Evolutionary conservation across 2,888 invertebrate genomes (phyloP), one percentile per base, ranked within the genome.

Genomic region (Synergus japonicus): DNA sequence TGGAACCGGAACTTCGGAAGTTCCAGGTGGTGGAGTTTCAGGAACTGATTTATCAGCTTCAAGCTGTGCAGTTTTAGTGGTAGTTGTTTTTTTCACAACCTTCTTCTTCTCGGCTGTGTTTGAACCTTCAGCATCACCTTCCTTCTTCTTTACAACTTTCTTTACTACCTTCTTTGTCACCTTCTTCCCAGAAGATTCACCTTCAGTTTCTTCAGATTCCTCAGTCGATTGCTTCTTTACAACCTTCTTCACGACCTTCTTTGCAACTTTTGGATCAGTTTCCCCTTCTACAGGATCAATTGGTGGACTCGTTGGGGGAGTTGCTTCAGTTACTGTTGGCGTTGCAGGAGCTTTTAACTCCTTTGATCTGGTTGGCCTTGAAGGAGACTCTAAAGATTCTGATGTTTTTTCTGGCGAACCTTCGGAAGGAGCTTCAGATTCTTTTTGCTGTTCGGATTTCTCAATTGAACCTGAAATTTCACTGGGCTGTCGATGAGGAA

Each of bases 151-250:
- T 1, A 84, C 77, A 10, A 87, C 85, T 84, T 94, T 94, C 87
- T 94, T 94, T 43, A 93, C 92, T 76, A 93, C 92, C 86, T 94
- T 94, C 85, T 94, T 94, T 8, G 93, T 91, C 83, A 93, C 93
- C 86, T 90, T 90, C 76, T 90, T 90, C 4, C 86, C 85, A 1
- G 84, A 80, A n/a, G 81, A 80, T 41, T 89, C 90, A 9, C 79
- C 80, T n/a, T 89, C 90, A 9, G 83, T 83, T 22, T 90, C 90
- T 7, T 80, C 58, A 78, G 88, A 86, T 18, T 86, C 83, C 43
- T 87, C 85, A 1, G 77, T 79, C 4, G 85, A 77, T 76, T 83
- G 79, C 69, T 90, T 88, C 69, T 88, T 89, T 3, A 82, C 63
- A n/a, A 84, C 79, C 60, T 85, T 88, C 76, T 86, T 88, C 8